Conservation (phyloP, 1,140 invertebrate species). For the Eupristina koningsbergeri region DNA sequence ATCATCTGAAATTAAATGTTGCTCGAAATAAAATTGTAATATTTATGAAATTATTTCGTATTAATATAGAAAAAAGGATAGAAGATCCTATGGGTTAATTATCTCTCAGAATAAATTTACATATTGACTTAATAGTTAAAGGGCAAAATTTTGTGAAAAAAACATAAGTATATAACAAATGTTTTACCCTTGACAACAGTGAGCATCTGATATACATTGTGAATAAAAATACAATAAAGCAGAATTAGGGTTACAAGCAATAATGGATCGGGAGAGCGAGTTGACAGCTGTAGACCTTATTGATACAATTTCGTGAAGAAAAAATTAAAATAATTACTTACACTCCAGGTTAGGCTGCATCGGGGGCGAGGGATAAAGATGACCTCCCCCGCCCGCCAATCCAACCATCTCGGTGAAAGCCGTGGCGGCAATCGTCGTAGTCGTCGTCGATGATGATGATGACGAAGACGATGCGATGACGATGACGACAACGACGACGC, state of each 20-base stretch:
- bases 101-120: too few relatives aligned
- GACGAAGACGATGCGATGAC: background rate
- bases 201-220: background rate
- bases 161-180: background rate
- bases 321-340: constrained; percentile 55
- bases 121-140: background rate
- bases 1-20: background rate
- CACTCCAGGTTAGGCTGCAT: constrained; percentile 71
- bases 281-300: background rate
- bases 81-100: too few relatives aligned
- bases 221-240: background rate
- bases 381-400: constrained; percentile 72
- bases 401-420: constrained; percentile 74
- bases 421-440: constrained; percentile 66
- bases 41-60: background rate
- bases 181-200: background rate
- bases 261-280: background rate
- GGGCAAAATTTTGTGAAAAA: background rate
- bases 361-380: constrained; percentile 72
- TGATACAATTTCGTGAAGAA: background rate
- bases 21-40: background rate
- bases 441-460: constrained; percentile 29
- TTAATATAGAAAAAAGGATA: too few relatives aligned
- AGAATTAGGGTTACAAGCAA: background rate
- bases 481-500: background rate